These are phyloP conservation scores for Choristoneura rosaceana DNA, from an alignment of 2,888 invertebrate species.

Conservation along the genomic window DNA sequence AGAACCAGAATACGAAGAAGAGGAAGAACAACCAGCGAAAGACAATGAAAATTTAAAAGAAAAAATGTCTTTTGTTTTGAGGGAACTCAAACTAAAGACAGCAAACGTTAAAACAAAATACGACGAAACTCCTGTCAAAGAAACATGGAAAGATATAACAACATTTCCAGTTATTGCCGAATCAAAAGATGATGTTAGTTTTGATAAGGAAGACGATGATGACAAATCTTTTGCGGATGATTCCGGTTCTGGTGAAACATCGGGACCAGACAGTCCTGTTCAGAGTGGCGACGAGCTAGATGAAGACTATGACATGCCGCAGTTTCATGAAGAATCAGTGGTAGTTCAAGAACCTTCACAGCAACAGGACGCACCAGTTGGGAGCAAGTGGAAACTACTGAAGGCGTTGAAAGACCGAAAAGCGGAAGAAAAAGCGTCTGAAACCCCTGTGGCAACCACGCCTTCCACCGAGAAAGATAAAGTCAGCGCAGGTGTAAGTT, in stretches of 20 bases:
- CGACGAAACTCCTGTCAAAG: conserved; percentile 70
- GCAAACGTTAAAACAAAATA: conserved; percentile 74
- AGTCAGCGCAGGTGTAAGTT: conserved; percentile 89
- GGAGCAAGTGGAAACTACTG: conserved; percentile 96
- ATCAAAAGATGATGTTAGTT: conserved; percentile 62
- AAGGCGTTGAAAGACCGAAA: conserved; percentile 96
- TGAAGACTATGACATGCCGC: conserved; percentile 86
- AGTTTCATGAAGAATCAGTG: conserved; percentile 67
- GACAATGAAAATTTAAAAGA: conserved; percentile 90
- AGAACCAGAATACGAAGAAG: conserved; percentile 84
- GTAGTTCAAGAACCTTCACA: conserved; percentile 66
- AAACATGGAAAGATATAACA: conserved; percentile 78
- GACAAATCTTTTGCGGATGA: conserved; percentile 83
- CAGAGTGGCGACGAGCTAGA: conserved; percentile 90
- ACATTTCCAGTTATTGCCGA: conserved; percentile 82
- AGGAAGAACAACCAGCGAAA: conserved; percentile 74
- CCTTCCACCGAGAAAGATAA: conserved; percentile 87
- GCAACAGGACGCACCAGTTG: conserved; percentile 86
- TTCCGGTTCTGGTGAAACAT: conserved; percentile 93
- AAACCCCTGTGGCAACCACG: conserved; percentile 87
- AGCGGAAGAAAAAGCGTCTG: conserved; percentile 93
- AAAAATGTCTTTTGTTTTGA: conserved; percentile 91
- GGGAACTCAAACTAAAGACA: conserved; percentile 91
- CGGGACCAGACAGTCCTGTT: conserved; percentile 94
- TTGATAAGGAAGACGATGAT: conserved; percentile 69